These are phyloP conservation scores for Caenorhabditis sp. DNA, from an alignment of 2,888 invertebrate species.

Conservation along the genomic window DNA sequence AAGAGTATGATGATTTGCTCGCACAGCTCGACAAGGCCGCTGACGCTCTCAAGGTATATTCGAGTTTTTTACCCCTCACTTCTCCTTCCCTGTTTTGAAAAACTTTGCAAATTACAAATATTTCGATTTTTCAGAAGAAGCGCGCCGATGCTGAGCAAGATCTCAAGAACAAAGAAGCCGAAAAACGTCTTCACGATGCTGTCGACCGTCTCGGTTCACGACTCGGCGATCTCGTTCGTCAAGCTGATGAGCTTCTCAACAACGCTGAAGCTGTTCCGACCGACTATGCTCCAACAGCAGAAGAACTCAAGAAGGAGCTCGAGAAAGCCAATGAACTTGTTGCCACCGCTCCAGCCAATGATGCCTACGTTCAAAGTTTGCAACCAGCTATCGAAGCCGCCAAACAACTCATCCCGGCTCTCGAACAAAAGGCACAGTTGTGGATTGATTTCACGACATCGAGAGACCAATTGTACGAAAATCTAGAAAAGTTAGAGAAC, in stretches of 20 bases:
- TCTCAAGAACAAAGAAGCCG: conserved; percentile 34
- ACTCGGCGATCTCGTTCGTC: conserved; percentile 38
- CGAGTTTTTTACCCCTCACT: not conserved
- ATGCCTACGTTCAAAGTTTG: conserved; percentile 15
- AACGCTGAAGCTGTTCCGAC: conserved; percentile 50
- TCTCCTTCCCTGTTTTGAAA: not conserved
- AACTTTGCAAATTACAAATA: not conserved
- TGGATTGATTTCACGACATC: conserved; percentile 52
- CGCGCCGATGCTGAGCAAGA: conserved; percentile 45
- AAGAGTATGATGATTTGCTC: conserved; percentile 34
- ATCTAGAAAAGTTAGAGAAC: conserved; percentile 42
- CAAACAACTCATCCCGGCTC: conserved; percentile 32
- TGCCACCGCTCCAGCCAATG: conserved; percentile 13
- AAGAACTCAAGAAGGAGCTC: conserved; percentile 34
- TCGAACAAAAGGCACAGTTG: conserved; percentile 42
- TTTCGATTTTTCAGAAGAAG: conserved; percentile 22
- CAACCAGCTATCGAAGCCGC: conserved; percentile 30
- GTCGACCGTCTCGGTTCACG: conserved; percentile 21
- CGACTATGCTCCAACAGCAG: conserved; percentile 39
- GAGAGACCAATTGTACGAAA: conserved; percentile 50
- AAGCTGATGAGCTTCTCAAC: conserved; percentile 39
- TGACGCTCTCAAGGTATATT: conserved; percentile 29
- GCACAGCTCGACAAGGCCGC: conserved; percentile 36
- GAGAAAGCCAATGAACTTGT: conserved; percentile 27
- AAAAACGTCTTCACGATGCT: conserved; percentile 24